Base-by-base conservation (phyloP, 2,797 vertebrate genomes). In the Babyrousa celebensis region DNA sequence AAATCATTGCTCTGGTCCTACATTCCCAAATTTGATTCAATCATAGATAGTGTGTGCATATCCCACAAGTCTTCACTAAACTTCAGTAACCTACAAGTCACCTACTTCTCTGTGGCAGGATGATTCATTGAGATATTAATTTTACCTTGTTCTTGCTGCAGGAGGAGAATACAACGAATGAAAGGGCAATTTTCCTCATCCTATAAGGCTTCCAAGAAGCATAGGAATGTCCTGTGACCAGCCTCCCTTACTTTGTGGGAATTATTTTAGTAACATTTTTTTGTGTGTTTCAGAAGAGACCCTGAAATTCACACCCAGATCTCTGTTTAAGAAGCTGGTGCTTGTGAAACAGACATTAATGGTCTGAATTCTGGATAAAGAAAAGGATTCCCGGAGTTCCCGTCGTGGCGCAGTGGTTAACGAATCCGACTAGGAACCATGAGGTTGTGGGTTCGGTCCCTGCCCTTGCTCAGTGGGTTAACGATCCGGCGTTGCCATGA, bases 41-140 rank as follows among this genome's bases (percentile, higher is more conserved):
- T 95, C 91, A 75, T n/a, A 89, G 89, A 91, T 82, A 94, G 75
- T 83, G 36, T 85, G 17, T 87, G 54, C 48, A 77, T 62, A 78
- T 40, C 77, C 68, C 72, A 95, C 84, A 95, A 43, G 72, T 48
- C 77, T 96, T 93, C 68, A 94, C 65, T 36, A 43, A 96, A 90
- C 91, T 63, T 95, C 93, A 83, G 1, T 97, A 95, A 97, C 93
- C 95, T 97, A 95, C 85, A 95, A 95, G 96, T 97, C 89, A 95
- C 91, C 80, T 95, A 96, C 86, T 85, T 96, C 79, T 94, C n/a
- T 94, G n/a, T 87, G 77, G 87, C 89, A 95, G 84, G 56, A 96
- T 97, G 91, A 97, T 97, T 97, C 91, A 97, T 63, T 93, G 93
- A 96, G 84, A 96, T 94, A 94, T 85, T 94, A 96, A 97, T 95